Percentiles rank a stretch among this genome's conserved stretches.
phyloP scores from a whole-genome alignment of 2,888 invertebrate species.

The Drosophila niveifrons region DNA sequence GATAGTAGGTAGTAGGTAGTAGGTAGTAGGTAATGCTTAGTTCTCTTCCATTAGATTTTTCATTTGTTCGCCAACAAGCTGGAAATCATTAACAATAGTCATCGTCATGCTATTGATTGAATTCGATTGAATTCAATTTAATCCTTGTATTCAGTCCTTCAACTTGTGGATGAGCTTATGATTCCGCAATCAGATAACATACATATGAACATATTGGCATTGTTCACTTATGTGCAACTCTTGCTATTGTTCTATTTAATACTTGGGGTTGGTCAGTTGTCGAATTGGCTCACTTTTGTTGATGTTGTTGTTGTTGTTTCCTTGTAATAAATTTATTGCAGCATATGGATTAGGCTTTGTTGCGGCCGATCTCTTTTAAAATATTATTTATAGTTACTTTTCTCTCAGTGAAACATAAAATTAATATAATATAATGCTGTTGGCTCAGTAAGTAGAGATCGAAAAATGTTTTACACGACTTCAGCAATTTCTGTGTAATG shows the following conservation, averaged over 20 bases:
- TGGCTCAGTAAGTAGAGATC: no score
- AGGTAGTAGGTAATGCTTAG: no score
- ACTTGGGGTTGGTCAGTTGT: neutral
- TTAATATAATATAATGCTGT: no score
- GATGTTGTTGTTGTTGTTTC: no score
- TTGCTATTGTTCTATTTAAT: conserved; percentile 2
- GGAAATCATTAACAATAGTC: conserved; percentile 12
- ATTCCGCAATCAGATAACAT: neutral
- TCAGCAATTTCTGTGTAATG: no score
- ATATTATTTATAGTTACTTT: no score
- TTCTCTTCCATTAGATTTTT: neutral
- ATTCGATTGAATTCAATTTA: conserved; percentile 5
- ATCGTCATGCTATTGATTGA: neutral
- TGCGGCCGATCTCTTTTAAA: no score
- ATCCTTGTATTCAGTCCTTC: conserved; percentile 5
- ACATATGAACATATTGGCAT: neutral
- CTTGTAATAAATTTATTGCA: no score
- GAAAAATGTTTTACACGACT: no score
- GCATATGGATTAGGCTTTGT: no score
- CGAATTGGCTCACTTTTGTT: neutral
- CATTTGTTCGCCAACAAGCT: neutral
- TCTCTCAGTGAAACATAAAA: no score
- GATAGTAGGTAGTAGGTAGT: no score
- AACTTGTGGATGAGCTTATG: neutral
- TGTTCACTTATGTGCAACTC: neutral